phyloP scores from a whole-genome alignment of 2,113 vertebrate genomes.

The Xiphophorus couchianus region DNA sequence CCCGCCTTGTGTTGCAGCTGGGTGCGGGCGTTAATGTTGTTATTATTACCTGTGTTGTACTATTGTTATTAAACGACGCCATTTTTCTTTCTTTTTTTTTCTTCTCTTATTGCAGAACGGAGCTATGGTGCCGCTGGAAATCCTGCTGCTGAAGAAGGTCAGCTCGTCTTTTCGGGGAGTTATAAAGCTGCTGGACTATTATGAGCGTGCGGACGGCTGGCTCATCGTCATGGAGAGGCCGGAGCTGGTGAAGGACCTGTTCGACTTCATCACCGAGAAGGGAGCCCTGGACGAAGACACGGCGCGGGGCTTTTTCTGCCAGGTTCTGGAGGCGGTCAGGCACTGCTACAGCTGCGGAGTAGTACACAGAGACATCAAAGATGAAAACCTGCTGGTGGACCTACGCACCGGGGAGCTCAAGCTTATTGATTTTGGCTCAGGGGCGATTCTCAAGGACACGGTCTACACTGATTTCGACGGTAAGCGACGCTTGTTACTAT shows the following conservation, averaged over 20 bases:
- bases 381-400: constrained; percentile 97
- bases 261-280: constrained; percentile 98
- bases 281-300: constrained; percentile 93
- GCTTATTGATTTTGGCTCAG: constrained; percentile 97
- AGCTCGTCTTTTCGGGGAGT: constrained; percentile 91
- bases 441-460: constrained; percentile 96
- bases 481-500: constrained; percentile 68
- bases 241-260: constrained; percentile 94
- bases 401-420: constrained; percentile 92
- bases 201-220: constrained; percentile 94
- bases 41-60: not conserved
- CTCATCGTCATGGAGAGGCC: constrained; percentile 94
- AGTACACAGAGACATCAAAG: constrained; percentile 96
- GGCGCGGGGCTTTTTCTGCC: constrained; percentile 91
- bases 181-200: constrained; percentile 95
- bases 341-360: constrained; percentile 96
- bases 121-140: constrained; percentile 90
- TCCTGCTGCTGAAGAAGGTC: constrained; percentile 94
- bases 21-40: constrained; percentile 4
- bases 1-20: not conserved
- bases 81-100: not conserved
- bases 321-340: constrained; percentile 94
- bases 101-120: constrained; percentile 79
- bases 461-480: constrained; percentile 98
- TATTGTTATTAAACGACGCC: not conserved